These are phyloP conservation scores for Apocrypta bakeri DNA, from an alignment of 1,140 invertebrate species.

Conservation along the genomic window DNA sequence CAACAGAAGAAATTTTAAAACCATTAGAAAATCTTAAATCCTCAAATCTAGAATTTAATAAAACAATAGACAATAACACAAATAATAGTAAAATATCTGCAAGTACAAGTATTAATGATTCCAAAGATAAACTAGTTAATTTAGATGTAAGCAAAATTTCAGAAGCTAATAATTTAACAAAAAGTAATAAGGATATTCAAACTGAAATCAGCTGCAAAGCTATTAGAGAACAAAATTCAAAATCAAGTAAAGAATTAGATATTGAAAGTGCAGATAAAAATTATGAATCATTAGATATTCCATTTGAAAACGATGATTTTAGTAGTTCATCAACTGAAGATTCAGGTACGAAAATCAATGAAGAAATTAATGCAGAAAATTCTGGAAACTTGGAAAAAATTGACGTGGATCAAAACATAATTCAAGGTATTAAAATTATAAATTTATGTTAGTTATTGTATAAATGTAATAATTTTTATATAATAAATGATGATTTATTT, in stretches of 20 bases:
- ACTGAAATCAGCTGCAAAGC: not conserved
- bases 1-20: not conserved
- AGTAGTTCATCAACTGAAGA: not conserved
- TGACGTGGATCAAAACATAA: too few relatives aligned
- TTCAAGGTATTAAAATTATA: too few relatives aligned
- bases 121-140: not conserved
- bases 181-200: not conserved
- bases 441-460: too few relatives aligned
- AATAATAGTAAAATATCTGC: not conserved
- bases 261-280: not conserved
- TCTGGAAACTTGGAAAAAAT: not conserved
- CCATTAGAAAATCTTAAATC: not conserved
- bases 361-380: not conserved
- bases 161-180: not conserved
- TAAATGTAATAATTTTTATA: too few relatives aligned
- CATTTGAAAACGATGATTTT: not conserved
- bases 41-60: not conserved
- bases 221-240: not conserved
- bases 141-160: not conserved
- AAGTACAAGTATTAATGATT: not conserved
- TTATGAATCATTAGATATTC: not conserved
- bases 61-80: not conserved
- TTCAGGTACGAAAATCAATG: not conserved
- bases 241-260: not conserved
- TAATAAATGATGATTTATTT: too few relatives aligned